Conservation (phyloP, 2,888 invertebrate species). For the Myopa tessellatipennis region DNA sequence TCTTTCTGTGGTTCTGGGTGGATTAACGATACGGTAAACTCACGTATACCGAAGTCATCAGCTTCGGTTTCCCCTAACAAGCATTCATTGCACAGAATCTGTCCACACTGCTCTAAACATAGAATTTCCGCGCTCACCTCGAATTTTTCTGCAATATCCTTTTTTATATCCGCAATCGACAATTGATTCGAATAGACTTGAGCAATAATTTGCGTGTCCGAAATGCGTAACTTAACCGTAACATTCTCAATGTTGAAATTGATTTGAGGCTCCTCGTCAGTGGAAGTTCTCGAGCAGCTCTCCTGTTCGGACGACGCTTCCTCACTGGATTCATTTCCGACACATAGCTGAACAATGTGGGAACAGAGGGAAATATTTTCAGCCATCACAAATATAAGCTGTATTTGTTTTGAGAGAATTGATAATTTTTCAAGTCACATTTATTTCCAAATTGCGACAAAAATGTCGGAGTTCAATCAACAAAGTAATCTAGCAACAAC, state of each 20-base stretch:
- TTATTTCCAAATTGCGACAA: too few species aligned
- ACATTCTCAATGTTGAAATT: slow-evolving; percentile 60
- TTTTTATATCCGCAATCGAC: slow-evolving; percentile 73
- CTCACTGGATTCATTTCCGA: not conserved
- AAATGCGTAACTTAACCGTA: slow-evolving; percentile 65
- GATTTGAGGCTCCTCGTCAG: slow-evolving; percentile 49
- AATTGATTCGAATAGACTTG: slow-evolving; percentile 67
- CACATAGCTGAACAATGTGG: not conserved
- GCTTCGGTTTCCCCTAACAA: slow-evolving; percentile 56
- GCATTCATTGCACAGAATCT: slow-evolving; percentile 58
- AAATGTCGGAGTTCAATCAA: too few species aligned
- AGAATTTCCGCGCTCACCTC: slow-evolving; percentile 70
- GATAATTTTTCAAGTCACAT: too few species aligned
- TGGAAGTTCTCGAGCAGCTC: not conserved
- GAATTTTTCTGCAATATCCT: slow-evolving; percentile 73
- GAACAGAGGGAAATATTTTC: not conserved
- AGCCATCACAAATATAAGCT: not conserved
- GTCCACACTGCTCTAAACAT: slow-evolving; percentile 69
- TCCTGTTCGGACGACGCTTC: not conserved
- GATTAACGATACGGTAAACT: slow-evolving; percentile 55
- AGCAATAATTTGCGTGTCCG: slow-evolving; percentile 62
- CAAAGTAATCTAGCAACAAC: too few species aligned
- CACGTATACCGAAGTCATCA: slow-evolving; percentile 66
- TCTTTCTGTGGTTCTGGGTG: not conserved
- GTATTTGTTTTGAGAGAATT: too few species aligned